Percentiles rank a stretch among this genome's conserved stretches.
phyloP scores from a whole-genome alignment of 2,797 vertebrate genomes.

The Catamblyrhynchus diadema region DNA sequence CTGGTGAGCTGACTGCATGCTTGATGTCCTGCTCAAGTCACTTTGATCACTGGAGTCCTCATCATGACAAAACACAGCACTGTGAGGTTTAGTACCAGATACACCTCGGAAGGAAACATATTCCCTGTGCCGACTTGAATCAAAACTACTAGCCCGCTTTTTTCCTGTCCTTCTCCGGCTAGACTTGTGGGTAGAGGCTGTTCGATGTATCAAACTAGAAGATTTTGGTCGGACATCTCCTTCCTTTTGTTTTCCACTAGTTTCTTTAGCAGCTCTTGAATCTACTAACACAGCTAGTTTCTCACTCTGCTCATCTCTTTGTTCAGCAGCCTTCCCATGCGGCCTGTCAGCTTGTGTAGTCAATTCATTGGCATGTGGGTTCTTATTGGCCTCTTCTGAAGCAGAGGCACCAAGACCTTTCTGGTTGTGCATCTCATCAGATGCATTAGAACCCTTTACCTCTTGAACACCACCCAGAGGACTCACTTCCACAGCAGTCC shows the following conservation, averaged over 20 bases:
- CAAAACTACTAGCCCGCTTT: conserved; percentile 97
- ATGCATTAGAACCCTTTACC: conserved; percentile 51
- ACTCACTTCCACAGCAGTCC: conserved; percentile 67
- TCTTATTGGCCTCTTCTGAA: conserved; percentile 96
- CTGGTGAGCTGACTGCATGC: conserved; percentile 90
- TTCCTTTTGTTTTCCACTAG: conserved; percentile 76
- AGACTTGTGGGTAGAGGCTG: conserved; percentile 83
- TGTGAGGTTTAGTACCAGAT: conserved; percentile 87
- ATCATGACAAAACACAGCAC: conserved; percentile 86
- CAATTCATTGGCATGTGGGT: conserved; percentile 95
- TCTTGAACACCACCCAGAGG: conserved; percentile 45
- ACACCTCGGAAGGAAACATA: conserved; percentile 85
- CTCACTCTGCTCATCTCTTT: conserved; percentile 69
- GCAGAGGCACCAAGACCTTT: conserved; percentile 79
- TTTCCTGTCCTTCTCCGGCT: conserved; percentile 87
- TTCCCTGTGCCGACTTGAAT: conserved; percentile 91
- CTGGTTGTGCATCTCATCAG: conserved; percentile 67
- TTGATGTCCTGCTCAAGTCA: conserved; percentile 94
- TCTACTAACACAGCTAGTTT: conserved; percentile 67
- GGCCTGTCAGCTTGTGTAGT: conserved; percentile 70
- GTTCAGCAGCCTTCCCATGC: conserved; percentile 64
- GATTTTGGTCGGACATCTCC: conserved; percentile 82
- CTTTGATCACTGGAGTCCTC: conserved; percentile 97
- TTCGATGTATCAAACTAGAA: conserved; percentile 85
- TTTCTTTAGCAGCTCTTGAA: conserved; percentile 71